Percentiles rank a stretch among this genome's conserved stretches.
phyloP scores from a whole-genome alignment of 1,140 invertebrate species.

The Formica exsecta region DNA sequence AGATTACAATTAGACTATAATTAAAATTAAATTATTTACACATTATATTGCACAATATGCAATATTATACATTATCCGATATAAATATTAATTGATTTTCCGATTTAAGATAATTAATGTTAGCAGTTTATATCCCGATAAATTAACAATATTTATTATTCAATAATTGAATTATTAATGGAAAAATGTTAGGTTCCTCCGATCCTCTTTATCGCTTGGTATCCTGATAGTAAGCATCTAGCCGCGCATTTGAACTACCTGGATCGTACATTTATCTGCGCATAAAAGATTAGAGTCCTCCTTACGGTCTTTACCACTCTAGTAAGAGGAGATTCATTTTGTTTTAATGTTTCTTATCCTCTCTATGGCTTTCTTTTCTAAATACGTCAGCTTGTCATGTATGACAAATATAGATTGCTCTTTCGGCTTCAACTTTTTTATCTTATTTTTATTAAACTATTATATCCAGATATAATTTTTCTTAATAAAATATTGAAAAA shows the following conservation, averaged over 20 bases:
- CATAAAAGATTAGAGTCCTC: slow-evolving; percentile 70
- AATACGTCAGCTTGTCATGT: background rate
- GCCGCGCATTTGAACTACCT: slow-evolving; percentile 82
- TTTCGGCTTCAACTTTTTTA: slow-evolving; percentile 18
- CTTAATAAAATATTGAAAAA: background rate
- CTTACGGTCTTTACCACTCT: slow-evolving; percentile 72
- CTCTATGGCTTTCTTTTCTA: slow-evolving; percentile 64
- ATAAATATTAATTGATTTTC: background rate
- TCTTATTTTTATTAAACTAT: background rate
- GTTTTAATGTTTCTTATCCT: slow-evolving; percentile 78
- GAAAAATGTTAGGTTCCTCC: slow-evolving; percentile 54
- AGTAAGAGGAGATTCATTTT: slow-evolving; percentile 74
- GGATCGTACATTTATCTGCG: slow-evolving; percentile 77
- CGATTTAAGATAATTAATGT: background rate
- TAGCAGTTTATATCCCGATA: too few relatives aligned
- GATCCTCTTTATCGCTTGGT: slow-evolving; percentile 70
- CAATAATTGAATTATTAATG: slow-evolving; percentile 2
- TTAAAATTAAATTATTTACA: background rate
- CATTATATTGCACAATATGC: background rate
- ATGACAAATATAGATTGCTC: background rate
- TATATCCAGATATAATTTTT: background rate
- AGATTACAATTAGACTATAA: background rate
- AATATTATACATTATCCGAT: background rate
- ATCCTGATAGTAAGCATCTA: slow-evolving; percentile 78
- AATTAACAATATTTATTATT: background rate